Base-by-base conservation (phyloP, 2,113 vertebrate genomes). In the Marmota monax region DNA sequence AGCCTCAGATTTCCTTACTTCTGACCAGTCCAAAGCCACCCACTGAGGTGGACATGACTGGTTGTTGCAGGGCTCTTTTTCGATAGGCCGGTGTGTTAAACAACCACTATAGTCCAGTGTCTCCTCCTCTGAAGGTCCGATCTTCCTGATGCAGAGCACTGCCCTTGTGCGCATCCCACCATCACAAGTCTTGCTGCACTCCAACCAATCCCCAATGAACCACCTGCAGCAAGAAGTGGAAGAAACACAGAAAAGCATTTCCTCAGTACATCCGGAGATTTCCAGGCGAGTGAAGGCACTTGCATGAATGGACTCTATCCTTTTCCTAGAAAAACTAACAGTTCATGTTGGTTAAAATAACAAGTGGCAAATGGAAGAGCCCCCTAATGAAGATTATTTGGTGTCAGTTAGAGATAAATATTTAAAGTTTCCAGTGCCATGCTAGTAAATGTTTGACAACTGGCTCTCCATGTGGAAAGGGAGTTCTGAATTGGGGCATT, bases 181-280 rank as follows among this genome's bases (percentile, higher is more conserved):
- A 16, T 99, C 99, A 92, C 99, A 99, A 0, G 99, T 99, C 98
- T 99, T 99, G 80, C 99, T 99, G 96, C 99, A 99, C 92, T 99
- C 99, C 3, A 99, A 98, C 99, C 99, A 99, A 98, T 99, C 99
- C 7, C 99, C 99, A 29, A 99, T 99, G 97, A 99, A 99, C 99
- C 99, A 99, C 94, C 99, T 99, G 98, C 63, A 97, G 0, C 90
- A 93, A 95, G 73, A 97, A 95, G 27, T 25, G 93, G 63, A 80
- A 89, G 93, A 97, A 88, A 88, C 16, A 90, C 61, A 94, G 76
- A 88, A 79, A 97, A 95, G 20, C 14, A 90, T 74, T 89, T 96
- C 83, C 87, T 93, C 74, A 96, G 92, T 82, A 27, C 27, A 70
- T 82, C 45, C n/a, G 20, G 56, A 92, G 83, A 90, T 88, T 79